These are phyloP conservation scores for Taphrorychus bicolor DNA, from an alignment of 2,888 invertebrate species.

Conservation along the genomic window DNA sequence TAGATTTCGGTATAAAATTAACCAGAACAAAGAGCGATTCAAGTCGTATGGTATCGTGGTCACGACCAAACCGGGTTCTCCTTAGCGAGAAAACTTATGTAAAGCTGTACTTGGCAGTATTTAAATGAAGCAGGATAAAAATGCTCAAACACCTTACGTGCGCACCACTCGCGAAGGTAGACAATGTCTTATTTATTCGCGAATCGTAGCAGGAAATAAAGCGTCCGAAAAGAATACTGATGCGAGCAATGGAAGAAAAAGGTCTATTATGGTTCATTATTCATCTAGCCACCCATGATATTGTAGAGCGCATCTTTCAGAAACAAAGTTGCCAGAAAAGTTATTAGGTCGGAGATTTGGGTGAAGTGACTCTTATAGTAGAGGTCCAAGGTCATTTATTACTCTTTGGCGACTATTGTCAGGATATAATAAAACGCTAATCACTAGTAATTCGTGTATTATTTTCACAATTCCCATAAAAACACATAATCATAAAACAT, in stretches of 20 bases:
- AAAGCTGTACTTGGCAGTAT: conserved; percentile 32
- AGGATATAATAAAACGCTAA: no score
- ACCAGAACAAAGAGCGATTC: not conserved
- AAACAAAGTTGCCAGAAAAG: no score
- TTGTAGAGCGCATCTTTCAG: no score
- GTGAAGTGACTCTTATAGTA: no score
- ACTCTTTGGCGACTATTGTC: no score
- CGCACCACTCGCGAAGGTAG: conserved; percentile 41
- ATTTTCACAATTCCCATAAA: no score
- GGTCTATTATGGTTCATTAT: no score
- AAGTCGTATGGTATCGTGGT: conserved; percentile 11
- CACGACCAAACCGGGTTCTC: conserved; percentile 29
- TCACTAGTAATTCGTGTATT: no score
- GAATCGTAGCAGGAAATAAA: conserved; percentile 40
- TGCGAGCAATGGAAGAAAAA: conserved; percentile 14
- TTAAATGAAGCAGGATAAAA: conserved; percentile 41
- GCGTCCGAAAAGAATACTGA: conserved; percentile 25
- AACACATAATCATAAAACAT: no score
- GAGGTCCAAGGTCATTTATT: no score
- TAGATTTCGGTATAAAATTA: not conserved
- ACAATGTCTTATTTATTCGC: conserved; percentile 48
- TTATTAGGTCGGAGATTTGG: no score
- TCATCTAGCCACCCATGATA: no score
- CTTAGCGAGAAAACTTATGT: conserved; percentile 35
- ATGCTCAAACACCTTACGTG: conserved; percentile 48